These are phyloP conservation scores for Cydia splendana DNA, from an alignment of 1,140 invertebrate species.

Conservation along the genomic window DNA sequence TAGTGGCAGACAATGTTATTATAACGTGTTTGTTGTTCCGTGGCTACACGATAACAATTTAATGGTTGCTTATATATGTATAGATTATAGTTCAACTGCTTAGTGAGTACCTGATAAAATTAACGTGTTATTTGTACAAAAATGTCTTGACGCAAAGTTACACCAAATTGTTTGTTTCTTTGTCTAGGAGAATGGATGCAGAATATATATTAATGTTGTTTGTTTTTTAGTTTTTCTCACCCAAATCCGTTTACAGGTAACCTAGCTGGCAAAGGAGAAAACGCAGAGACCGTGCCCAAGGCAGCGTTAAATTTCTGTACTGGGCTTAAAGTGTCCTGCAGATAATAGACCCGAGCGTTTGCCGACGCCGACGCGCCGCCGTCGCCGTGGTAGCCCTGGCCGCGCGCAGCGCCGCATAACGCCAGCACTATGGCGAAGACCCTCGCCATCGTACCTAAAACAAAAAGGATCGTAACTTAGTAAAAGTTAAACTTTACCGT, in stretches of 20 bases:
- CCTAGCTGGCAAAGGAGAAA: conserved; percentile 4
- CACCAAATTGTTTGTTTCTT: too few relatives aligned
- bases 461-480: conserved; percentile 5
- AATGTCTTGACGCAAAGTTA: too few relatives aligned
- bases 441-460: conserved; percentile 18
- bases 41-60: too few relatives aligned
- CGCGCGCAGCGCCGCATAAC: background rate
- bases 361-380: background rate
- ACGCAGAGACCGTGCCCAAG: background rate
- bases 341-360: background rate
- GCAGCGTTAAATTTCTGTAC: background rate
- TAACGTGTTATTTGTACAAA: too few relatives aligned
- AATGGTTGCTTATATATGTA: too few relatives aligned
- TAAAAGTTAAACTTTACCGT: background rate
- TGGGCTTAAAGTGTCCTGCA: background rate
- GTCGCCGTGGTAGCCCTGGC: background rate
- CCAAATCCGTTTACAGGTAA: conserved; percentile 18
- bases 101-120: too few relatives aligned
- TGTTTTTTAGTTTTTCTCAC: conserved; percentile 1
- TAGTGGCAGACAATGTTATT: too few relatives aligned
- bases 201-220: background rate
- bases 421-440: conserved; percentile 3
- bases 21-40: too few relatives aligned
- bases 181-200: too few relatives aligned
- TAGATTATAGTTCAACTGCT: too few relatives aligned